Evolutionary conservation across 1,140 invertebrate genomes (phyloP).

Genomic region (Melipona quadrifasciata): DNA sequence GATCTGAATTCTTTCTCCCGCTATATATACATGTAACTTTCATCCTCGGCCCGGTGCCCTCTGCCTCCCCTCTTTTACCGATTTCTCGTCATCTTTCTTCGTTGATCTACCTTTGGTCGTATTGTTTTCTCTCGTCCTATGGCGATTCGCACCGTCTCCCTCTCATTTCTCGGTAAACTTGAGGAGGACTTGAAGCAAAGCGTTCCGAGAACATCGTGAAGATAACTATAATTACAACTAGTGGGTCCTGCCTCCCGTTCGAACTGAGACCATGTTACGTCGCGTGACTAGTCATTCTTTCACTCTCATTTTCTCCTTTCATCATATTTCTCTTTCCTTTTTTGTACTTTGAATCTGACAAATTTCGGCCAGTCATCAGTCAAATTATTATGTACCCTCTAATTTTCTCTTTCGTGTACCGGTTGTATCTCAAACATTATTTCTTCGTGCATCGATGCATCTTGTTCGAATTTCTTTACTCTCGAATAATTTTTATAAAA

Average conservation of each 20-base stretch:
- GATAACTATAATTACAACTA: slow-evolving; percentile 76
- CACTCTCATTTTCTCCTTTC: slow-evolving; percentile 33
- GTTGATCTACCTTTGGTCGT: slow-evolving; percentile 51
- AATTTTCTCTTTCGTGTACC: neutral
- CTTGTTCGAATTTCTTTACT: neutral
- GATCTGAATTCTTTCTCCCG: slow-evolving; percentile 66
- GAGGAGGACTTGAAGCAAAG: slow-evolving; percentile 72
- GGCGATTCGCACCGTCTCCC: slow-evolving; percentile 58
- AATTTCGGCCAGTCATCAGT: slow-evolving; percentile 32
- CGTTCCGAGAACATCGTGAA: slow-evolving; percentile 72
- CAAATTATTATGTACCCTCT: slow-evolving; percentile 4
- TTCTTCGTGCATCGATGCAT: neutral
- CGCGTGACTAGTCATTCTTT: slow-evolving; percentile 57
- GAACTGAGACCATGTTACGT: slow-evolving; percentile 49
- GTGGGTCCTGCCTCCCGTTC: slow-evolving; percentile 59
- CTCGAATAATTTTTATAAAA: neutral
- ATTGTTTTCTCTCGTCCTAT: slow-evolving; percentile 57
- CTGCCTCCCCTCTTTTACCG: slow-evolving; percentile 55
- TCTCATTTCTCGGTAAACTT: slow-evolving; percentile 72
- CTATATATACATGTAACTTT: slow-evolving; percentile 68
- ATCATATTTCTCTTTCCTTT: neutral
- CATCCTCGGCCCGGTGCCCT: slow-evolving; percentile 57
- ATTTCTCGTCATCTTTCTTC: slow-evolving; percentile 66
- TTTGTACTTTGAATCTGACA: neutral
- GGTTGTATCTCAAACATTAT: neutral